phyloP scores from a whole-genome alignment of 1,140 invertebrate species.

The Lordiphosa clarofinis region DNA sequence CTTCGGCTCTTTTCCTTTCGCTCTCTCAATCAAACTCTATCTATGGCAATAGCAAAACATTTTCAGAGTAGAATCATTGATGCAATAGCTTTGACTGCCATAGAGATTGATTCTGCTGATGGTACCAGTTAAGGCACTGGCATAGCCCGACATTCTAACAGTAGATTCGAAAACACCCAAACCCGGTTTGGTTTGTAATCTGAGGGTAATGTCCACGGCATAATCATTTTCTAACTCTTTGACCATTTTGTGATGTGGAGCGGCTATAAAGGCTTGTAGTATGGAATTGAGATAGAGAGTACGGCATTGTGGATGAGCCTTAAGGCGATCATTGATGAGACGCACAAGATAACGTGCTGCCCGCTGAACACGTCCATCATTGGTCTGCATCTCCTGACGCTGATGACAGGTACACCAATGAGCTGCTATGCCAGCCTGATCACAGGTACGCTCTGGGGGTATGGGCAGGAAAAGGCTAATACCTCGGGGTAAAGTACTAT shows the following conservation, averaged over 20 bases:
- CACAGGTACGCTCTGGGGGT: conserved; percentile 87
- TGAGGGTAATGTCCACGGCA: conserved; percentile 84
- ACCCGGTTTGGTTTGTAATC: conserved; percentile 85
- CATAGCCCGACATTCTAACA: conserved; percentile 80
- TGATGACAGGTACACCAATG: conserved; percentile 92
- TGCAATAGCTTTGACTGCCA: conserved; percentile 88
- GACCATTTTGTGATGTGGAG: conserved; percentile 67
- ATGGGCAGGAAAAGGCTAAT: conserved; percentile 89
- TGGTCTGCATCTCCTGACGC: conserved; percentile 81
- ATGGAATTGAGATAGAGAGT: conserved; percentile 77
- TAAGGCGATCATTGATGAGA: conserved; percentile 84
- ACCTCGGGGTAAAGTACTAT: conserved; percentile 80
- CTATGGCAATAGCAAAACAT: conserved; percentile 88
- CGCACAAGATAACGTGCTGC: conserved; percentile 82
- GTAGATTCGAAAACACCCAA: conserved; percentile 89
- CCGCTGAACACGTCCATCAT: conserved; percentile 80
- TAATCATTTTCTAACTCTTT: conserved; percentile 79
- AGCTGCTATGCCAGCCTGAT: conserved; percentile 86
- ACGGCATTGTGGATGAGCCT: conserved; percentile 82
- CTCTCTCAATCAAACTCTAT: conserved; percentile 31
- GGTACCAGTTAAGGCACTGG: conserved; percentile 83
- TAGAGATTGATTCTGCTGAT: conserved; percentile 91
- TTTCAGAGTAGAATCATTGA: conserved; percentile 87
- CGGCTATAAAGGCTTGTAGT: conserved; percentile 57
- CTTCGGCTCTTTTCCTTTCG: conserved; percentile 15